Conservation (phyloP, 1,140 invertebrate species). For the Oedothorax gibbosus region DNA sequence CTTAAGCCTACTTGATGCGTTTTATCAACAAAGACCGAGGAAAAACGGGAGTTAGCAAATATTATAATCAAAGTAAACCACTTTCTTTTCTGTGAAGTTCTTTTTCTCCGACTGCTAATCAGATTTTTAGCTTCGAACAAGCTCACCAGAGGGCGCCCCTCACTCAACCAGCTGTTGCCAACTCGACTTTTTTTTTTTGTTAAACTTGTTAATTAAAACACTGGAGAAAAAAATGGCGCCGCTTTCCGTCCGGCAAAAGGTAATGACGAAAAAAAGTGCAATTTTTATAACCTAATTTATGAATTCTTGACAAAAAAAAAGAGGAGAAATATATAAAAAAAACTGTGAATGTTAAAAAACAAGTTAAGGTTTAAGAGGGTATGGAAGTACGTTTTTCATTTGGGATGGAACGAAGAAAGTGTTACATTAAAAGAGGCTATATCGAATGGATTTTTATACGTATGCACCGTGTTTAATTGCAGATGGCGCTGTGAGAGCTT, state of each 20-base stretch:
- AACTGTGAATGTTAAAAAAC: constrained; percentile 43
- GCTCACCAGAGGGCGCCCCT: constrained; percentile 35
- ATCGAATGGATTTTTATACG: constrained; percentile 55
- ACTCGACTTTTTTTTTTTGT: constrained; percentile 53
- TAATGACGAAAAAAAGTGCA: constrained; percentile 52
- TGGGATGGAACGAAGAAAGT: constrained; percentile 32
- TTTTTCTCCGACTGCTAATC: constrained; percentile 42
- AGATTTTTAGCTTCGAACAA: constrained; percentile 46
- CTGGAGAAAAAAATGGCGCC: constrained; percentile 46
- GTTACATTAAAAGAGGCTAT: constrained; percentile 45
- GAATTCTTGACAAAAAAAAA: constrained; percentile 50
- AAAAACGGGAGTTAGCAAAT: constrained; percentile 52
- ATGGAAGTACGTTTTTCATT: constrained; percentile 50
- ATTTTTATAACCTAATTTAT: constrained; percentile 61
- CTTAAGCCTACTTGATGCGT: constrained; percentile 52
- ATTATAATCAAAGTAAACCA: constrained; percentile 59
- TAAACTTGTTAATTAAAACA: constrained; percentile 60
- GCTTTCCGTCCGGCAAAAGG: constrained; percentile 31
- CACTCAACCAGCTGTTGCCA: constrained; percentile 57
- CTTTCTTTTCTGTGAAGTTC: constrained; percentile 6
- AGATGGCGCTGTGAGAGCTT: constrained; percentile 11
- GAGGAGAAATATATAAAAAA: constrained; percentile 33
- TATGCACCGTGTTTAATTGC: constrained; percentile 41
- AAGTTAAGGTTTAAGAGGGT: constrained; percentile 53
- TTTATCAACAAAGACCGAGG: constrained; percentile 43